phyloP scores from a whole-genome alignment of 2,888 invertebrate species.

The Xestia ashworthii region DNA sequence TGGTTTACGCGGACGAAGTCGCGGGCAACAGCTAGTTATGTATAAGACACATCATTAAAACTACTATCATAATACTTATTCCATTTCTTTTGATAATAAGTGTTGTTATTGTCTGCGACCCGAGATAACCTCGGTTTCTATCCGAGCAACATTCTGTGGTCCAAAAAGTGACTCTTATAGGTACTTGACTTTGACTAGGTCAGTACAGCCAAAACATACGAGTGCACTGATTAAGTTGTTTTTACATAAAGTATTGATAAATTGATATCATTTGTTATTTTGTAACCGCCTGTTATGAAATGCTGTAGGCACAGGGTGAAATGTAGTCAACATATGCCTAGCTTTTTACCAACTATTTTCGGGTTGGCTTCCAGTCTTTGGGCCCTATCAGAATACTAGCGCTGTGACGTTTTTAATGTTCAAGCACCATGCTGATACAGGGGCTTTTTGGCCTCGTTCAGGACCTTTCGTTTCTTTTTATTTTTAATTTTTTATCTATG shows the following conservation, averaged over 20 bases:
- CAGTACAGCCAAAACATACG: slow-evolving; percentile 42
- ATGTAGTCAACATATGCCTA: neutral
- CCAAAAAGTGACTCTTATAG: slow-evolving; percentile 27
- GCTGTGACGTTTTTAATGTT: too few species aligned
- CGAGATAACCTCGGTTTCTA: slow-evolving; percentile 27
- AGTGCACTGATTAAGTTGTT: slow-evolving; percentile 41
- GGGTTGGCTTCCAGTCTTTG: too few species aligned
- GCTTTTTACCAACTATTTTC: too few species aligned
- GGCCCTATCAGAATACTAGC: too few species aligned
- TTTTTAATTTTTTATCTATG: too few species aligned
- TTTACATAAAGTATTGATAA: slow-evolving; percentile 15
- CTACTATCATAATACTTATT: neutral
- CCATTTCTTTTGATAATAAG: slow-evolving; percentile 20
- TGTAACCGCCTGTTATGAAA: neutral
- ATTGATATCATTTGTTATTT: slow-evolving; percentile 32
- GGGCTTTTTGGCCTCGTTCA: too few species aligned
- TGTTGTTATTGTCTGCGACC: slow-evolving; percentile 10
- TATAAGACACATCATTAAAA: neutral
- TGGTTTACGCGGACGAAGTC: too few species aligned
- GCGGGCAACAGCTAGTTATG: too few species aligned
- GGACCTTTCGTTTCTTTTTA: too few species aligned
- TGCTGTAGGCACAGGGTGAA: neutral
- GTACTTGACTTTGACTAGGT: slow-evolving; percentile 58
- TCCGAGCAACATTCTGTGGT: slow-evolving; percentile 3
- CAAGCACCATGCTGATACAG: too few species aligned